Evolutionary conservation across 2,797 vertebrate species (phyloP).

Genomic region (Carcharodon carcharias): DNA sequence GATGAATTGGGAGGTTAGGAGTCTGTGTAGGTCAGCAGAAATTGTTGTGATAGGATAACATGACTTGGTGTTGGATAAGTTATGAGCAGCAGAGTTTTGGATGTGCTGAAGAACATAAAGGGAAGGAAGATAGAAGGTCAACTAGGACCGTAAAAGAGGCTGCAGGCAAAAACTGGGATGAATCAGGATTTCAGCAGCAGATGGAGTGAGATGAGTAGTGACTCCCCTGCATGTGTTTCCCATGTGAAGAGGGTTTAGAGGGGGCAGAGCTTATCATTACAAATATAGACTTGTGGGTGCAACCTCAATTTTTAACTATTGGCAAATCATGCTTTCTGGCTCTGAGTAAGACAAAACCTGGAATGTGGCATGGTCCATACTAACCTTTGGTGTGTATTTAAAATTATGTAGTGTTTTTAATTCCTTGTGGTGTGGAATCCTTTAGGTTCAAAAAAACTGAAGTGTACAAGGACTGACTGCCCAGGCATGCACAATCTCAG

Average conservation of each 20-base stretch:
- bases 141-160: neutral
- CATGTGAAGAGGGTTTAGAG: neutral
- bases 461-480: neutral
- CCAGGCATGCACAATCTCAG: constrained; percentile 10
- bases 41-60: neutral
- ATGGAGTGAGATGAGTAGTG: neutral
- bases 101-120: neutral
- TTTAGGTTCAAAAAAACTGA: neutral
- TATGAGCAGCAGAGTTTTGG: neutral
- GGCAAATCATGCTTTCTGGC: neutral
- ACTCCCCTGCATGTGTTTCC: neutral
- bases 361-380: neutral
- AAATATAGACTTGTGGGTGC: too few species aligned
- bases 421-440: neutral
- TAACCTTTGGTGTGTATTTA: neutral
- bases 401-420: neutral
- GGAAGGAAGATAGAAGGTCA: neutral
- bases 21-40: neutral
- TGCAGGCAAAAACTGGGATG: neutral
- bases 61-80: neutral
- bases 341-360: neutral
- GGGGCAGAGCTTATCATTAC: neutral
- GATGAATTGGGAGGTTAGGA: neutral
- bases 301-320: neutral
- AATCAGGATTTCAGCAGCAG: neutral